Evolutionary conservation across 2,888 invertebrate species (phyloP).

Genomic region (Neoscelio sp.): DNA sequence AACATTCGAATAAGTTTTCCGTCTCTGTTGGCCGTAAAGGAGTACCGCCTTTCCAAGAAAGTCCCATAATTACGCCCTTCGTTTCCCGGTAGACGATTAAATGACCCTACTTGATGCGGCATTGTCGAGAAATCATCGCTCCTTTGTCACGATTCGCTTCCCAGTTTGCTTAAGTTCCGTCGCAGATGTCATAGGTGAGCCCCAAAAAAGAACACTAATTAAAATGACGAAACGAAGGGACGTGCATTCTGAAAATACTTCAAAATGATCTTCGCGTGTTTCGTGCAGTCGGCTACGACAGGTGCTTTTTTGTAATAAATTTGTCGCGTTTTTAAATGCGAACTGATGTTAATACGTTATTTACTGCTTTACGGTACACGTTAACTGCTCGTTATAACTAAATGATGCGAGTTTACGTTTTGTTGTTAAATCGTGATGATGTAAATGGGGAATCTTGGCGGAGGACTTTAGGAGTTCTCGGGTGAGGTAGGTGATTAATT

Average conservation of each 20-base stretch:
- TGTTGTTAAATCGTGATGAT: constrained; percentile 4
- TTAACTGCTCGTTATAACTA: neutral
- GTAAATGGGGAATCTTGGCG: too few relatives aligned
- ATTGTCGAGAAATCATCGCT: constrained; percentile 66
- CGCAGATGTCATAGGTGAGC: constrained; percentile 39
- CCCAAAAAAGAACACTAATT: constrained; percentile 41
- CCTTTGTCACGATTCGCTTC: constrained; percentile 28
- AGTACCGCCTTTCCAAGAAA: constrained; percentile 57
- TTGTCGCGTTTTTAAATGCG: constrained; percentile 42
- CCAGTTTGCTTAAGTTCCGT: constrained; percentile 28
- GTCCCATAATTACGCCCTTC: constrained; percentile 47
- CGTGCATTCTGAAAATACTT: constrained; percentile 30
- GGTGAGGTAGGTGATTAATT: constrained; percentile 4
- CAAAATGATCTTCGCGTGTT: constrained; percentile 14
- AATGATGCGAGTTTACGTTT: constrained; percentile 10
- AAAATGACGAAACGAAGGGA: constrained; percentile 33
- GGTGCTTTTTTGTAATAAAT: constrained; percentile 24
- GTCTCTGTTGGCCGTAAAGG: constrained; percentile 36
- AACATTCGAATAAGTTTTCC: constrained; percentile 24
- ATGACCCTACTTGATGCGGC: constrained; percentile 39
- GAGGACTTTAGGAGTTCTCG: neutral
- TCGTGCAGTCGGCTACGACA: neutral
- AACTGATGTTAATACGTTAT: constrained; percentile 43
- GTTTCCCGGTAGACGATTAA: constrained; percentile 60
- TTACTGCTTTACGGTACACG: too few relatives aligned